These are phyloP conservation scores for Gerris buenoi DNA, from an alignment of 1,140 invertebrate genomes.

Conservation along the genomic window DNA sequence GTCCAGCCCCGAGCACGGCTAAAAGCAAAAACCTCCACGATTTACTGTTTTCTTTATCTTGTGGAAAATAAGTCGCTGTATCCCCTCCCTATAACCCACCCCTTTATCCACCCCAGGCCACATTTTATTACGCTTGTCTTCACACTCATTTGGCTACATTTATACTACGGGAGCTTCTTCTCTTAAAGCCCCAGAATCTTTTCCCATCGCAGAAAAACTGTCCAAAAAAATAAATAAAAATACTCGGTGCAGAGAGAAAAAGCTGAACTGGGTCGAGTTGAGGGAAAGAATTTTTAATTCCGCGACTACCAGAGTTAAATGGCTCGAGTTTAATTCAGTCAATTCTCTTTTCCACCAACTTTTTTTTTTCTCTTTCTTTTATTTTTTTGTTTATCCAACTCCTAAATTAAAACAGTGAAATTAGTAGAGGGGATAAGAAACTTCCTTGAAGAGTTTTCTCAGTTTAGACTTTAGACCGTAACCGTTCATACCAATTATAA, in stretches of 20 bases:
- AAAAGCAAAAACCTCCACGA: neutral
- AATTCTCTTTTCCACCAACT: neutral
- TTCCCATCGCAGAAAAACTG: neutral
- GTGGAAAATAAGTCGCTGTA: neutral
- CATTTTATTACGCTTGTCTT: neutral
- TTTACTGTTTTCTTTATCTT: neutral
- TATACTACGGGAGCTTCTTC: neutral
- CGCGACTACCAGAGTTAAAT: neutral
- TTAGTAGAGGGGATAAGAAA: neutral
- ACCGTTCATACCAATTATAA: no score
- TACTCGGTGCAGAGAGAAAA: neutral
- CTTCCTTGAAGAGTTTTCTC: neutral
- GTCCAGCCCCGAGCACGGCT: neutral
- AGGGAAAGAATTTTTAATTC: neutral
- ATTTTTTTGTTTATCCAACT: neutral
- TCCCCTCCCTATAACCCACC: neutral
- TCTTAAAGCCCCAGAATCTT: neutral
- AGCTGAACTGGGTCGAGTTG: neutral
- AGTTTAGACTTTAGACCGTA: no score
- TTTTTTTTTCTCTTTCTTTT: neutral
- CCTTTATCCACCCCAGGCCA: neutral
- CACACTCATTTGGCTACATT: neutral
- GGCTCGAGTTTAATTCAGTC: neutral
- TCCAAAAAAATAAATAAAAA: neutral
- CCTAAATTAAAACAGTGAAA: neutral